Conservation (phyloP, 2,797 vertebrate genomes). For the Coreius guichenoti region DNA sequence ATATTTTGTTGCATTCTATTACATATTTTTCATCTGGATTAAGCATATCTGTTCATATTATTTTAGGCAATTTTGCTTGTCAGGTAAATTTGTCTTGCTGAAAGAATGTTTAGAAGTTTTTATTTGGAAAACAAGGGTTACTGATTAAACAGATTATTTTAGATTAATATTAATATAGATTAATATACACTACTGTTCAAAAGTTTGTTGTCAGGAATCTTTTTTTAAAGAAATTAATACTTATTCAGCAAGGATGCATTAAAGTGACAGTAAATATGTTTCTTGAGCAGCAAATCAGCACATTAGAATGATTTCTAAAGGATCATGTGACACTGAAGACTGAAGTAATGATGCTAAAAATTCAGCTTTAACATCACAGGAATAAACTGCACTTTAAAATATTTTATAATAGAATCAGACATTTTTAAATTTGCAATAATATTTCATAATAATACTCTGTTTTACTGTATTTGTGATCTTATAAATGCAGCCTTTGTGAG, state of each 20-base stretch:
- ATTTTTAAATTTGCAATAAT: not conserved
- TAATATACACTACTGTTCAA: not conserved
- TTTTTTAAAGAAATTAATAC: not conserved
- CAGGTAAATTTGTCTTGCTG: not conserved
- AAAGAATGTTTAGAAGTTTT: too few species aligned
- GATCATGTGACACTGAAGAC: not conserved
- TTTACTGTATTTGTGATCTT: not conserved
- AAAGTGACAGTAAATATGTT: not conserved
- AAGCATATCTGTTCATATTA: not conserved
- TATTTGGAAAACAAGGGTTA: not conserved
- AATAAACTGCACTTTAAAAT: not conserved
- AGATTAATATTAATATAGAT: not conserved
- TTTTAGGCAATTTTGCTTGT: not conserved
- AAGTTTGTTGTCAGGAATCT: not conserved
- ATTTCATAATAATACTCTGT: not conserved
- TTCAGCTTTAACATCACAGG: not conserved
- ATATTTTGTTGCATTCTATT: not conserved
- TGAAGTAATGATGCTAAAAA: not conserved
- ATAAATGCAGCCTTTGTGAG: not conserved
- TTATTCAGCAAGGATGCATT: not conserved
- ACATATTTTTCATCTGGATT: not conserved
- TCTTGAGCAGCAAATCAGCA: not conserved
- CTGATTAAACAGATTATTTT: not conserved
- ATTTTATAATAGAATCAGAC: not conserved
- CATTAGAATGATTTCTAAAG: not conserved